Base-by-base conservation (phyloP, 2,113 vertebrate genomes). In the Cyprinus carpio region DNA sequence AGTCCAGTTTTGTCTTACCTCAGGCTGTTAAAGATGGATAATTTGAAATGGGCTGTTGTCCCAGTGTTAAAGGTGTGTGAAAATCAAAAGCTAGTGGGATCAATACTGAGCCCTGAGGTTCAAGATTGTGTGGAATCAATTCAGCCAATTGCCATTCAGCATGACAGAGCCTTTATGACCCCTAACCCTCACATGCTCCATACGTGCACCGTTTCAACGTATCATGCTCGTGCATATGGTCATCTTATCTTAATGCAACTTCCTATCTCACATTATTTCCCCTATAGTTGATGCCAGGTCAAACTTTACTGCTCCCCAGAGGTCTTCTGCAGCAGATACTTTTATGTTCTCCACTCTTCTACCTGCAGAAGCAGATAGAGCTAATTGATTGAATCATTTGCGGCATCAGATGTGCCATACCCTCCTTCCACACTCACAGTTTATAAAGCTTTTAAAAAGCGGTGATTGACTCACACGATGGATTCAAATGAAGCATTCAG, bases 381-480 rank as follows among this genome's bases (percentile, higher is more conserved):
- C 85, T 92, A 91, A 93, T 92, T 89, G 92, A 93, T 92, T 91
- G 90, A 92, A 93, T 92, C 89, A 91, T 91, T 89, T 89, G 85
- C 83, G 88, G 89, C 91, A 90, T 84, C 27, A 87, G 89, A 91
- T 90, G 65, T 16, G 31, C 34, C 84, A 60, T 87, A 91, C 91
- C 87, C 90, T 91, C 88, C 86, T 85, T 85, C 83, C 89, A 89
- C 90, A 91, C 87, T 92, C 90, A 92, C 88, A 87, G 90, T 92
- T 91, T 72, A 84, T 91, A 90, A 89, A 87, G 90, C 90, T 90
- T 90, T 89, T 49, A 87, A 89, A 91, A 54, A 72, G n/a, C 23
- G 1, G 27, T n/a, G 75, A 65, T 84, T 88, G 90, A 87, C 86
- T 16, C 62, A 86, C 85, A 83, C 64, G 83, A 93, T 94, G 82